Percentiles rank a stretch among this genome's conserved stretches.
These are phyloP conservation scores for Phycodurus eques DNA, from an alignment of 2,113 vertebrate species.

Conservation along the genomic window DNA sequence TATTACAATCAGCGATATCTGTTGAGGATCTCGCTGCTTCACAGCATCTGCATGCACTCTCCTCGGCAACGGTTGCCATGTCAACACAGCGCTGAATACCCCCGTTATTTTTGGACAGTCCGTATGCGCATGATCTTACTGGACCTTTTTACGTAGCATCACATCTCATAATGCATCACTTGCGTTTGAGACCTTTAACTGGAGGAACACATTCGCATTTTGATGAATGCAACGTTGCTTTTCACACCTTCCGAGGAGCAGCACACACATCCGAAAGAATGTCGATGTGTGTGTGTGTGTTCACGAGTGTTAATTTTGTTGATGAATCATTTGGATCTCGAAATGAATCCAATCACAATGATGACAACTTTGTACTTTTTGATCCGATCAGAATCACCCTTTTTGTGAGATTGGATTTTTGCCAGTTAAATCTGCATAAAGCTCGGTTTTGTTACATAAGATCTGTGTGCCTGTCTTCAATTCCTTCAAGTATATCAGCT, in stretches of 20 bases:
- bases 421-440: no score
- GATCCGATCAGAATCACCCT: no score
- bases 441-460: no score
- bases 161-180: background rate
- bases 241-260: conserved; percentile 19
- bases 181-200: conserved; percentile 15
- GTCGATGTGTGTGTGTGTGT: background rate
- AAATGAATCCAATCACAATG: no score
- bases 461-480: no score
- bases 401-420: no score
- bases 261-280: background rate
- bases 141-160: conserved; percentile 3
- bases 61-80: conserved; percentile 64
- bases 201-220: conserved; percentile 11
- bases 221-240: conserved; percentile 8
- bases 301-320: background rate
- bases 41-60: conserved; percentile 53
- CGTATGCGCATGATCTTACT: conserved; percentile 17
- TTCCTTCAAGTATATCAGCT: no score
- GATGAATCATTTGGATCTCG: background rate
- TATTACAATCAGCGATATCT: background rate
- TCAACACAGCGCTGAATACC: conserved; percentile 39
- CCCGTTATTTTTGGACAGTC: conserved; percentile 34
- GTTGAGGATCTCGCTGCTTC: conserved; percentile 19
- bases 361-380: no score